Evolutionary conservation across 2,888 invertebrate genomes (phyloP).

Genomic region (Pediacus dermestoides): DNA sequence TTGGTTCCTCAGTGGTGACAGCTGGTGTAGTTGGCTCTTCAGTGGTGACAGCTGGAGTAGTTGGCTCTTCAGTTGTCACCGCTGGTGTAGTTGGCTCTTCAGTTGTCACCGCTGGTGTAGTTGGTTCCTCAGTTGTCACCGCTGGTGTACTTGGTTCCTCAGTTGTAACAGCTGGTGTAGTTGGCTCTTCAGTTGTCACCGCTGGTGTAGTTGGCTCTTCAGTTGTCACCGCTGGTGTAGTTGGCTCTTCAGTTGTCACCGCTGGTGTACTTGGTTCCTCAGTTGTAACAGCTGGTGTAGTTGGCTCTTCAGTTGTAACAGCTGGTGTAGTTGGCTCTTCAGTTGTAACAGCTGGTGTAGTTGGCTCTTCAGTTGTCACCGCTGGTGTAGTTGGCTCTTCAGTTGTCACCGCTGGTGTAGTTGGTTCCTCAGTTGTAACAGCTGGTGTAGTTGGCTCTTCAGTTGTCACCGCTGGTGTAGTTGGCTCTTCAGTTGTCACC

Average conservation of each 20-base stretch:
- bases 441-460: not conserved
- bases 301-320: conserved; percentile 16
- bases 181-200: not conserved
- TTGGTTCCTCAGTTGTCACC: conserved; percentile 37
- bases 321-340: not conserved
- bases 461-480: conserved; percentile 16
- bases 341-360: conserved; percentile 7
- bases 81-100: conserved; percentile 11
- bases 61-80: conserved; percentile 6
- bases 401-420: conserved; percentile 30
- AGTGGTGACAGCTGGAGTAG: conserved; percentile 5
- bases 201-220: conserved; percentile 7
- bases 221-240: conserved; percentile 1
- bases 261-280: conserved; percentile 43
- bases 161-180: conserved; percentile 16
- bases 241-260: conserved; percentile 26
- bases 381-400: conserved; percentile 11
- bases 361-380: conserved; percentile 6
- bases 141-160: not conserved
- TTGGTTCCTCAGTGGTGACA: conserved; percentile 16
- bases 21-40: not conserved
- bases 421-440: conserved; percentile 37
- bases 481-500: not conserved
- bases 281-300: conserved; percentile 1
- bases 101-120: conserved; percentile 30